Conservation (phyloP, 1,140 invertebrate species). For the Drosophila pseudoananassae region DNA sequence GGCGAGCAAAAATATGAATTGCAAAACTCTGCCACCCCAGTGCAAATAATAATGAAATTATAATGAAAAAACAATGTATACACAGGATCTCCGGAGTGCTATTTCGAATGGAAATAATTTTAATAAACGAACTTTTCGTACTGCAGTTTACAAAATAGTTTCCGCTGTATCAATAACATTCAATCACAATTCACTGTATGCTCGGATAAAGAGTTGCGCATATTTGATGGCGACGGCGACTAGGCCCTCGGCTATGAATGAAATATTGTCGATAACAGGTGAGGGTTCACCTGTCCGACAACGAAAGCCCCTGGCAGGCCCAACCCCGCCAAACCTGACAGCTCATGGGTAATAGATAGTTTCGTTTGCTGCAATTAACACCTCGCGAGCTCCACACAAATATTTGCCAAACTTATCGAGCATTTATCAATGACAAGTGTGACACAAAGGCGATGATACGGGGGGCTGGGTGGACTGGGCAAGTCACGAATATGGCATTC, state of each 20-base stretch:
- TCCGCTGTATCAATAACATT: conserved; percentile 24
- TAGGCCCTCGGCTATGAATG: conserved; percentile 27
- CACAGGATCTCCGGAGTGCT: conserved; percentile 9
- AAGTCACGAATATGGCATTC: conserved; percentile 16
- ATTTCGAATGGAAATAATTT: conserved; percentile 5
- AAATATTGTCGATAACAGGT: conserved; percentile 29
- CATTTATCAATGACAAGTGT: conserved; percentile 70
- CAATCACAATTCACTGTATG: conserved; percentile 29
- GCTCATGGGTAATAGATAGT: conserved; percentile 63
- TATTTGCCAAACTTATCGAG: conserved; percentile 74
- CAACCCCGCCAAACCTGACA: conserved; percentile 22
- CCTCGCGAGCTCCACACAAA: conserved; percentile 66
- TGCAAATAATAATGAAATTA: conserved; percentile 53
- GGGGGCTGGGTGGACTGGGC: neutral
- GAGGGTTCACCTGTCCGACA: conserved; percentile 13
- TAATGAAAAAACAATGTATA: conserved; percentile 52
- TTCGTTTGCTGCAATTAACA: conserved; percentile 68
- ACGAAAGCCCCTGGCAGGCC: too few species aligned
- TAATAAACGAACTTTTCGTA: conserved; percentile 7
- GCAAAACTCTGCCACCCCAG: conserved; percentile 27
- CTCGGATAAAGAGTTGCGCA: conserved; percentile 17
- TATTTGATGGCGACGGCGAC: conserved; percentile 14
- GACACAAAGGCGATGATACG: conserved; percentile 38
- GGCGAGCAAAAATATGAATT: conserved; percentile 46
- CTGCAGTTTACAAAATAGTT: neutral